Evolutionary conservation across 1,140 invertebrate species (phyloP).

Genomic region (Tetragnatha versicolor): DNA sequence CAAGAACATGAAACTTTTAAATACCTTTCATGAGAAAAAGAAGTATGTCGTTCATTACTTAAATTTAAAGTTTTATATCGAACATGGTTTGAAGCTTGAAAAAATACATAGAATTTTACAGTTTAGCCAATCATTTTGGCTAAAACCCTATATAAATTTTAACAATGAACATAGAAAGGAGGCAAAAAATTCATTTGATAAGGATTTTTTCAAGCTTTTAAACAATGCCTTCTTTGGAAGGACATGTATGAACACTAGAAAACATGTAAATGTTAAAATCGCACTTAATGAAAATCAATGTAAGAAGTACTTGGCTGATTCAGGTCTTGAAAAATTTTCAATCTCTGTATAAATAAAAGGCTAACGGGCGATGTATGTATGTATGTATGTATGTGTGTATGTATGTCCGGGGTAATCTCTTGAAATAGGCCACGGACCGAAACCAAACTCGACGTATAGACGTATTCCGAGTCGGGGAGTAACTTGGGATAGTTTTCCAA

Average conservation of each 20-base stretch:
- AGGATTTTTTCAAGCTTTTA: slow-evolving; percentile 66
- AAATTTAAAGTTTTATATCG: slow-evolving; percentile 10
- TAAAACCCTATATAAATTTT: slow-evolving; percentile 20
- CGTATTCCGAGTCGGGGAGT: too few relatives aligned
- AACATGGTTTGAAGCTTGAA: background rate
- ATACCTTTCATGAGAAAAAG: background rate
- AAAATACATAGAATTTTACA: slow-evolving; percentile 25
- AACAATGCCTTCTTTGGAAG: slow-evolving; percentile 66
- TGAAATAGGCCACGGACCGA: too few relatives aligned
- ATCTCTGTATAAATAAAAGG: too few relatives aligned
- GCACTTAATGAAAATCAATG: background rate
- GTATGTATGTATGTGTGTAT: too few relatives aligned
- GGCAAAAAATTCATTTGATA: slow-evolving; percentile 64
- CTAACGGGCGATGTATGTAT: too few relatives aligned
- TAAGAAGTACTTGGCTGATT: slow-evolving; percentile 46
- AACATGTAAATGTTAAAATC: background rate
- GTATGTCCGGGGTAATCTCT: too few relatives aligned
- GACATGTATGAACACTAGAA: slow-evolving; percentile 63
- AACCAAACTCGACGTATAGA: too few relatives aligned
- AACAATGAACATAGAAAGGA: slow-evolving; percentile 58
- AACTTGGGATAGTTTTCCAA: too few relatives aligned
- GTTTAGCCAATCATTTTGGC: slow-evolving; percentile 28
- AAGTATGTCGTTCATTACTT: slow-evolving; percentile 10
- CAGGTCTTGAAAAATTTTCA: slow-evolving; percentile 53
- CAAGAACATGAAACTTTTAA: slow-evolving; percentile 11